These are phyloP conservation scores for Alouatta palliata DNA, from an alignment of 2,113 vertebrate species.

Conservation along the genomic window DNA sequence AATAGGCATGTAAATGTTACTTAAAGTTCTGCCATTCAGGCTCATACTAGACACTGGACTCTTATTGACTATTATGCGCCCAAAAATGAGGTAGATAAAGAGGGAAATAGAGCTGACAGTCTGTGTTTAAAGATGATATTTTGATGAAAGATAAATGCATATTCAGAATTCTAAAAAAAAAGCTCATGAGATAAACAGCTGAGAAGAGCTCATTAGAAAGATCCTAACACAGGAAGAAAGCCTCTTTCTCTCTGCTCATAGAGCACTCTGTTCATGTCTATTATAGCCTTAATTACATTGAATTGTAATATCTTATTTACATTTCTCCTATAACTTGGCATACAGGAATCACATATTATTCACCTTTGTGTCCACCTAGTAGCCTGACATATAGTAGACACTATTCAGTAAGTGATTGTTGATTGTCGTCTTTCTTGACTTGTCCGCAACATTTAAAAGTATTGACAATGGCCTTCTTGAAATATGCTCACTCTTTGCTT, in stretches of 20 bases:
- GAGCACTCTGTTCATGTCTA: not conserved
- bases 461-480: not conserved
- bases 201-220: not conserved
- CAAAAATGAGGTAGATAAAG: not conserved
- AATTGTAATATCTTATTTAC: not conserved
- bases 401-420: not conserved
- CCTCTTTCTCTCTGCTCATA: not conserved
- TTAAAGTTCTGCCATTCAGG: not conserved
- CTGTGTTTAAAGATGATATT: slow-evolving; percentile 1
- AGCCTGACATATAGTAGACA: not conserved
- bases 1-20: not conserved
- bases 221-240: not conserved
- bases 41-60: not conserved
- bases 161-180: not conserved
- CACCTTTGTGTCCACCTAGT: not conserved
- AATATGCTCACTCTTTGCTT: not conserved
- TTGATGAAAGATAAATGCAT: slow-evolving; percentile 3
- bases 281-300: not conserved
- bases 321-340: not conserved
- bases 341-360: not conserved
- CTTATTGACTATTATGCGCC: not conserved
- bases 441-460: not conserved
- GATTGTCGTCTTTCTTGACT: not conserved
- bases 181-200: not conserved
- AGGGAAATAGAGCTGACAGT: not conserved